These are phyloP conservation scores for Hemibagrus wyckioides DNA, from an alignment of 2,113 vertebrate species.

Conservation along the genomic window DNA sequence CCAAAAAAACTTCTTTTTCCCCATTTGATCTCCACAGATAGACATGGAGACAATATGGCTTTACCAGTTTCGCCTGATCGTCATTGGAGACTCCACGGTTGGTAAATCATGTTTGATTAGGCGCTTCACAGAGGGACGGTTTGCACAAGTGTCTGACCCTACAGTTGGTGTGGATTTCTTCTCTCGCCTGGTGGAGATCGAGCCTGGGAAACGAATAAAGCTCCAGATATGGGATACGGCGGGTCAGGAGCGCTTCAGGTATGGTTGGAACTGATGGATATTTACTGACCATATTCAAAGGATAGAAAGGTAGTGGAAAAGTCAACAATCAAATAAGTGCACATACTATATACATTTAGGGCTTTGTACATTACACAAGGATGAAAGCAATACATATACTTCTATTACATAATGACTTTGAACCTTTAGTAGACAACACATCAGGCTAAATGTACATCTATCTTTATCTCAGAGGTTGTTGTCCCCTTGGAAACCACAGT, in stretches of 20 bases:
- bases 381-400: not conserved
- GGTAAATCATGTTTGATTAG: slow-evolving; percentile 94
- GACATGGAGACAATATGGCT: slow-evolving; percentile 96
- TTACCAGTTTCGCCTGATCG: slow-evolving; percentile 94
- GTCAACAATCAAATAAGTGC: not conserved
- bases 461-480: slow-evolving; percentile 28
- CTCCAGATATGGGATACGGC: slow-evolving; percentile 91
- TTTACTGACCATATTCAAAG: not conserved
- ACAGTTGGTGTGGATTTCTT: slow-evolving; percentile 97
- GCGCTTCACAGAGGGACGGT: slow-evolving; percentile 92
- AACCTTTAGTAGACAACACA: not conserved
- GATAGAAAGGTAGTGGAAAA: not conserved
- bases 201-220: slow-evolving; percentile 92
- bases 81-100: slow-evolving; percentile 94
- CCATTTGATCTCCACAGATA: slow-evolving; percentile 42
- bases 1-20: not conserved
- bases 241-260: slow-evolving; percentile 91
- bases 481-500: slow-evolving; percentile 30
- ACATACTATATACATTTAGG: not conserved
- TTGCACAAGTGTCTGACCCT: slow-evolving; percentile 92
- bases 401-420: not conserved
- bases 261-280: not conserved
- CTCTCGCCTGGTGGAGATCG: slow-evolving; percentile 93
- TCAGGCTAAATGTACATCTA: not conserved
- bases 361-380: not conserved